Evolutionary conservation across 1,140 invertebrate species (phyloP), one percentile per base, ranked within the genome.

Genomic region (Telenomus remus): DNA sequence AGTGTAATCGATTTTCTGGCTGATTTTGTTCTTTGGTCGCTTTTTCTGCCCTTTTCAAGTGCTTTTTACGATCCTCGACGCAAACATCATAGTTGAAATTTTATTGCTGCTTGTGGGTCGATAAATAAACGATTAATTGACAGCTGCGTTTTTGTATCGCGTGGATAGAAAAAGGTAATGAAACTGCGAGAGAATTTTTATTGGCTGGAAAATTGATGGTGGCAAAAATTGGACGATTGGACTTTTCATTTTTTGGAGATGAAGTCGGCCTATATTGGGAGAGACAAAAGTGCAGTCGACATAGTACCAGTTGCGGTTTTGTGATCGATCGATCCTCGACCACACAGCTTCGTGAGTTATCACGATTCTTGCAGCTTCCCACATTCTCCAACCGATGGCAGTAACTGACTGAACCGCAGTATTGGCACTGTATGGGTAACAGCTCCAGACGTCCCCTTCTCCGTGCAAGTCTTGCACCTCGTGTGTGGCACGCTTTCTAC

Each of bases 401-500:
- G 78, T 68, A 77, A 64, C 74, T 79, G 60, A 53, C 73, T 69
- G 70, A 71, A 55, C 53, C 68, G 63, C 63, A 64, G 54, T 49
- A 47, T 48, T 19, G 55, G 61, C 39, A 43, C 54, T 64, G 59
- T 63, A 16, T 57, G 55, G 13, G 39, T 59, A 19, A 47, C 34
- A 6, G 14, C 37, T 27, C 34, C 12, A 2, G n/a, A 8, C 59
- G 19, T 27, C 33, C 77, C 77, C 73, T n/a, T 71, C 61, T 47
- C 64, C 9, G 9, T 34, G 8, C n/a, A 27, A 10, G 11, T 8
- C n/a, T 9, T 12, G 59, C 53, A 76, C 76, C 81, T 85, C 85
- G 82, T 84, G 84, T 85, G 82, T 84, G 83, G 86, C 85, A 86
- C 86, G 85, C 83, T 86, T 82, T 82, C 76, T 82, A 84, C 85